Evolutionary conservation across 2,888 invertebrate species (phyloP).

Genomic region (Nomada fabriciana): DNA sequence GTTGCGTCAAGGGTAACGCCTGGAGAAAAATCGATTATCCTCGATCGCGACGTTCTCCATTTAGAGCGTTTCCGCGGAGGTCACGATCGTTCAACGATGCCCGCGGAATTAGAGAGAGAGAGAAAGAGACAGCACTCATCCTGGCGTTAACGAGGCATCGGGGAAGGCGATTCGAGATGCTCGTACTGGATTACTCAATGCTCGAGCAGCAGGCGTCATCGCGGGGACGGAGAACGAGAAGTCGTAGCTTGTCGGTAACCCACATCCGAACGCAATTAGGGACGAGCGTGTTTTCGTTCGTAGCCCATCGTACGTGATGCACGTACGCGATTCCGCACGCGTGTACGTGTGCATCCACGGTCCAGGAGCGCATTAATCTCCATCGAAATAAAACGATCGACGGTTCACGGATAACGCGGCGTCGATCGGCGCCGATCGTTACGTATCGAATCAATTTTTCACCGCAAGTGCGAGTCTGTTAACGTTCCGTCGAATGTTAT

Average conservation of each 20-base stretch:
- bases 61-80: slow-evolving; percentile 21
- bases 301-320: slow-evolving; percentile 38
- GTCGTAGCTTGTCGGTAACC: slow-evolving; percentile 57
- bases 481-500: background rate
- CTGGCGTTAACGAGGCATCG: slow-evolving; percentile 49
- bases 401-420: background rate
- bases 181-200: slow-evolving; percentile 62
- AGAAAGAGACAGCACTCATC: slow-evolving; percentile 18
- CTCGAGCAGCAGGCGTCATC: slow-evolving; percentile 42
- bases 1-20: slow-evolving; percentile 36
- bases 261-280: slow-evolving; percentile 69
- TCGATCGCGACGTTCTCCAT: slow-evolving; percentile 12
- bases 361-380: slow-evolving; percentile 53
- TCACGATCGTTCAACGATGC: slow-evolving; percentile 34
- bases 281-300: slow-evolving; percentile 59
- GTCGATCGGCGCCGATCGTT: background rate
- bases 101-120: slow-evolving; percentile 19
- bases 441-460: slow-evolving; percentile 12
- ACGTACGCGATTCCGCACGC: slow-evolving; percentile 12
- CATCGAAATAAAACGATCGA: background rate
- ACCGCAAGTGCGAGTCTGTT: background rate
- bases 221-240: slow-evolving; percentile 51
- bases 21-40: slow-evolving; percentile 44
- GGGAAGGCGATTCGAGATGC: slow-evolving; percentile 38
- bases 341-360: background rate